A percentile compares a stretch with the other conserved stretches of the same genome.
phyloP scores from a whole-genome alignment of 1,140 invertebrate species.

The Drosophila navojoa region DNA sequence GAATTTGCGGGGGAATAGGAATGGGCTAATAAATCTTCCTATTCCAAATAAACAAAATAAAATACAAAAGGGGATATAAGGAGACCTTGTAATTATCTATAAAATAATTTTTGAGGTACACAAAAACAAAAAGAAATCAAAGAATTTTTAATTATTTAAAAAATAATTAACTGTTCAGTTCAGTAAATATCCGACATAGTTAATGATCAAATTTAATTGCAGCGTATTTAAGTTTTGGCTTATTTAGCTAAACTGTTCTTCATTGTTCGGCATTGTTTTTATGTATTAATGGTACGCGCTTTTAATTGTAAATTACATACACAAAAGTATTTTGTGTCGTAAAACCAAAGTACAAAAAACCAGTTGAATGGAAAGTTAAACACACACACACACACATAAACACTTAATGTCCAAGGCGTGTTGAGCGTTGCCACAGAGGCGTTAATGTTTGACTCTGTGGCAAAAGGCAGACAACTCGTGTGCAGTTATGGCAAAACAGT shows the following conservation, averaged over 20 bases:
- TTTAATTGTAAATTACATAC: conserved; percentile 49
- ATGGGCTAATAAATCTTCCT: too few species aligned
- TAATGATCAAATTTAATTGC: too few species aligned
- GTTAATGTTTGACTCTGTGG: conserved; percentile 40
- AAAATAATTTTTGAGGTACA: too few species aligned
- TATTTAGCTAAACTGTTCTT: background rate
- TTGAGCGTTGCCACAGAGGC: conserved; percentile 26
- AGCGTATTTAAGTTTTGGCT: too few species aligned
- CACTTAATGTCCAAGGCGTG: conserved; percentile 37
- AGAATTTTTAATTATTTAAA: too few species aligned
- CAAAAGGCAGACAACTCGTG: background rate
- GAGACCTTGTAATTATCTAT: too few species aligned
- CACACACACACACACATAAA: conserved; percentile 21
- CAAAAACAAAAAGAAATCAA: too few species aligned
- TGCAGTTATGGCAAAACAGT: conserved; percentile 39
- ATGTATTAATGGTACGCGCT: conserved; percentile 12
- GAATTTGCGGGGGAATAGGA: too few species aligned
- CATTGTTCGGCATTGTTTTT: background rate
- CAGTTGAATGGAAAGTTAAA: conserved; percentile 67
- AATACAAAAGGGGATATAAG: too few species aligned
- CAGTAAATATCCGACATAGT: too few species aligned
- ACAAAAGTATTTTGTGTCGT: conserved; percentile 20
- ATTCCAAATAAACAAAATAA: too few species aligned
- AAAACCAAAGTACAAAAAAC: conserved; percentile 29
- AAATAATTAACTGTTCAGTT: too few species aligned